These are phyloP conservation scores for Decapterus maruadsi DNA, from an alignment of 2,797 vertebrate genomes.

Conservation along the genomic window DNA sequence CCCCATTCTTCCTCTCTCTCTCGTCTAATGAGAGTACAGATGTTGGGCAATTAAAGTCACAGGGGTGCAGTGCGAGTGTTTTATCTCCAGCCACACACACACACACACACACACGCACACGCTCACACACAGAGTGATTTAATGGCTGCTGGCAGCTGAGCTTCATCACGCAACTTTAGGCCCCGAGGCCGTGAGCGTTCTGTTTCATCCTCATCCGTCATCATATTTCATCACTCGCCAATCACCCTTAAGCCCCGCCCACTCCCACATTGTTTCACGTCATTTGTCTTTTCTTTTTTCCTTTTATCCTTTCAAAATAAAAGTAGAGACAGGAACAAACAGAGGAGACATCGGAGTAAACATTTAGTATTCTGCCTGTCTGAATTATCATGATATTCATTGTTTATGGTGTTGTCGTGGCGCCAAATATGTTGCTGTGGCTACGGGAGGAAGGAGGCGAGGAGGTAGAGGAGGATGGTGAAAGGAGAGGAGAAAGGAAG, in stretches of 20 bases:
- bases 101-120: constrained; percentile 2
- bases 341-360: too few species aligned
- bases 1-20: neutral
- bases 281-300: neutral
- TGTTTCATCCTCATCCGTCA: neutral
- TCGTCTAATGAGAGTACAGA: constrained; percentile 28
- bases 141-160: constrained; percentile 46
- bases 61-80: neutral
- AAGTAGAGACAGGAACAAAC: too few species aligned
- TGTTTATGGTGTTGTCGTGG: too few species aligned
- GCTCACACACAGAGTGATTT: constrained; percentile 17
- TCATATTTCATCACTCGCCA: neutral
- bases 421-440: too few species aligned
- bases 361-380: too few species aligned
- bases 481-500: neutral
- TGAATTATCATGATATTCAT: too few species aligned
- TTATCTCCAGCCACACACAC: neutral
- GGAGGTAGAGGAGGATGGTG: neutral
- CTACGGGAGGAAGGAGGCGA: neutral
- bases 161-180: constrained; percentile 21
- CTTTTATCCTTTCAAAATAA: too few species aligned
- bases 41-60: constrained; percentile 33
- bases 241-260: neutral
- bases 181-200: neutral
- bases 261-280: neutral